Conservation (phyloP, 2,797 vertebrate genomes). For the Microctenopoma stevenorrisi region DNA sequence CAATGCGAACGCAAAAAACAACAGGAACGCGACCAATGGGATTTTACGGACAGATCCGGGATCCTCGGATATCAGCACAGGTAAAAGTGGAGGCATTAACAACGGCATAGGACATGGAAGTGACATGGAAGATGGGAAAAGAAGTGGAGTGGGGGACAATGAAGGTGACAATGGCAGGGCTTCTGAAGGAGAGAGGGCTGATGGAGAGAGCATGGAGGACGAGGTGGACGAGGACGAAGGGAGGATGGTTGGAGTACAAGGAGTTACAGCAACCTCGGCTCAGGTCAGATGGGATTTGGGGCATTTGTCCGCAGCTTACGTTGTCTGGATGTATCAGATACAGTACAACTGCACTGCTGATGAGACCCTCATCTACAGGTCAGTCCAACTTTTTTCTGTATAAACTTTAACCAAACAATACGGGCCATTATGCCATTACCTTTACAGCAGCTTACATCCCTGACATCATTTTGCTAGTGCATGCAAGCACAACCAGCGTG, state of each 20-base stretch:
- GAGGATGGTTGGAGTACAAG: constrained; percentile 84
- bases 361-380: constrained; percentile 93
- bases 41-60: constrained; percentile 84
- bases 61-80: constrained; percentile 86
- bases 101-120: constrained; percentile 60
- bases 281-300: constrained; percentile 90
- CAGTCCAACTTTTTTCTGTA: constrained; percentile 46
- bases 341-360: constrained; percentile 95
- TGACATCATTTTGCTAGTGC: not conserved
- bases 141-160: constrained; percentile 41
- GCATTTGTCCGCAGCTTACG: constrained; percentile 75
- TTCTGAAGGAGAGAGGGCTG: constrained; percentile 42
- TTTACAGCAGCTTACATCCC: not conserved
- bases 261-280: constrained; percentile 89
- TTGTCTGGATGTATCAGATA: constrained; percentile 96
- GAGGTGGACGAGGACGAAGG: constrained; percentile 75
- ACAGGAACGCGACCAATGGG: constrained; percentile 75
- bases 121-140: constrained; percentile 64
- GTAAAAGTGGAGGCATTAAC: constrained; percentile 79
- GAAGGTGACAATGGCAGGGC: constrained; percentile 35
- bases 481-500: constrained; percentile 1
- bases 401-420: not conserved
- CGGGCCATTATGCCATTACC: not conserved
- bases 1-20: constrained; percentile 75
- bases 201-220: constrained; percentile 69